A percentile compares a stretch with the other conserved stretches of the same genome.
Conservation (phyloP, 1,140 invertebrate species). For the Mylabris phalerata region DNA sequence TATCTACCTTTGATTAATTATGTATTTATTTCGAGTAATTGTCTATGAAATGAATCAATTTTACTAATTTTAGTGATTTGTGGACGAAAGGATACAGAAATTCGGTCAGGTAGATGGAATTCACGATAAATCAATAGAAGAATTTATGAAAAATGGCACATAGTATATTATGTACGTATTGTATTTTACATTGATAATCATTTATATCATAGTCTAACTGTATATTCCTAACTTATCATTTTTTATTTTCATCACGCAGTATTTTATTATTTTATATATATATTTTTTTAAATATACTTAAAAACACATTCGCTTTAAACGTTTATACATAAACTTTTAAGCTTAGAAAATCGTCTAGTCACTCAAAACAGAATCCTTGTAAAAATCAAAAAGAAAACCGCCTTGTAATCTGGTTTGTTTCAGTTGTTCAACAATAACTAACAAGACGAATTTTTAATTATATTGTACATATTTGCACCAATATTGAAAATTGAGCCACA, state of each 20-base stretch:
- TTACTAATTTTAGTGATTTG: no score
- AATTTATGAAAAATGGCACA: constrained; percentile 42
- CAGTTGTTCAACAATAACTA: not conserved
- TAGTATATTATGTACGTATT: constrained; percentile 46
- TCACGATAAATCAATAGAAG: no score
- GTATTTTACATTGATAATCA: constrained; percentile 45
- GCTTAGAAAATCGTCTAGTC: constrained; percentile 37
- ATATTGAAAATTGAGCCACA: constrained; percentile 23
- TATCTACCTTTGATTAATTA: no score
- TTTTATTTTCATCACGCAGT: constrained; percentile 39
- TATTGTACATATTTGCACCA: constrained; percentile 20
- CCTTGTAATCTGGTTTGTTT: not conserved
- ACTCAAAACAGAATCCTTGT: not conserved
- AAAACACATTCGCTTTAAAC: constrained; percentile 42
- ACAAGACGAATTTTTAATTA: no score
- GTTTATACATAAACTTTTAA: constrained; percentile 38
- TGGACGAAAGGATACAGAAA: no score
- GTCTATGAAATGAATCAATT: no score
- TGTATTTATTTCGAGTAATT: no score
- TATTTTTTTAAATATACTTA: constrained; percentile 37
- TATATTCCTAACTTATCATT: constrained; percentile 38
- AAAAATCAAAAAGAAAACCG: no score
- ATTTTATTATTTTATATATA: constrained; percentile 41
- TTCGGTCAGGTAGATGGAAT: no score
- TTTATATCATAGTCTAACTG: constrained; percentile 40